These are phyloP conservation scores for Hypolimnas misippus DNA, from an alignment of 2,888 invertebrate genomes.

Conservation along the genomic window DNA sequence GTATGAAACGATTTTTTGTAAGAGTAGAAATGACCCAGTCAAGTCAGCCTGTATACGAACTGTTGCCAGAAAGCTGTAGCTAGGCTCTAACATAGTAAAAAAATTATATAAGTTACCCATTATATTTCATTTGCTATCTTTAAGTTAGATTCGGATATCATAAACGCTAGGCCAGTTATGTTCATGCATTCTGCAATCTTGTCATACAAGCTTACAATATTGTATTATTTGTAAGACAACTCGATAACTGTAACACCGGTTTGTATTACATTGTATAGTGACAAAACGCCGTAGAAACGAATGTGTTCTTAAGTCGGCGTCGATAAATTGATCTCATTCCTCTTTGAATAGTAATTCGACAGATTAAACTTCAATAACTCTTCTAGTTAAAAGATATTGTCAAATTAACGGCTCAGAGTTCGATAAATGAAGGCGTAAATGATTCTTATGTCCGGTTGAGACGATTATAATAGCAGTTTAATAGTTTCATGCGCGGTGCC, in stretches of 20 bases:
- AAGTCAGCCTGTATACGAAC: too few species aligned
- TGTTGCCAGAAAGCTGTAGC: too few species aligned
- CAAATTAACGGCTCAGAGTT: constrained; percentile 52
- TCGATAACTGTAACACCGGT: constrained; percentile 34
- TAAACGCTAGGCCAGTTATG: constrained; percentile 29
- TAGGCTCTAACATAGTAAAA: too few species aligned
- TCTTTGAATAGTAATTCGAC: constrained; percentile 16
- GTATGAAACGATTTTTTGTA: too few species aligned
- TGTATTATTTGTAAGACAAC: constrained; percentile 41
- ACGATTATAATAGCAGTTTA: constrained; percentile 72
- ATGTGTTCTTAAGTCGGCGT: constrained; percentile 22
- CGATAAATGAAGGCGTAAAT: constrained; percentile 67
- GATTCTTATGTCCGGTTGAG: constrained; percentile 65
- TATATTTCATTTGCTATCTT: too few species aligned
- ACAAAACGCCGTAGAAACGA: constrained; percentile 31
- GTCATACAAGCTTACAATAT: constrained; percentile 44
- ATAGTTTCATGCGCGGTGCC: constrained; percentile 76
- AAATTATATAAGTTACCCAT: too few species aligned
- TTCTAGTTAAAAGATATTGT: constrained; percentile 48
- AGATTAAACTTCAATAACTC: constrained; percentile 31
- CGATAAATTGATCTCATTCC: constrained; percentile 23
- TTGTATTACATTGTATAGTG: constrained; percentile 29
- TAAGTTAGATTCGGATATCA: constrained; percentile 5
- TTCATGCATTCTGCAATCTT: constrained; percentile 41
- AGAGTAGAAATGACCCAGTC: too few species aligned